A percentile compares a stretch with the other conserved stretches of the same genome.
Conservation (phyloP, 1,140 invertebrate genomes). For the Drosophila nigromelanica region DNA sequence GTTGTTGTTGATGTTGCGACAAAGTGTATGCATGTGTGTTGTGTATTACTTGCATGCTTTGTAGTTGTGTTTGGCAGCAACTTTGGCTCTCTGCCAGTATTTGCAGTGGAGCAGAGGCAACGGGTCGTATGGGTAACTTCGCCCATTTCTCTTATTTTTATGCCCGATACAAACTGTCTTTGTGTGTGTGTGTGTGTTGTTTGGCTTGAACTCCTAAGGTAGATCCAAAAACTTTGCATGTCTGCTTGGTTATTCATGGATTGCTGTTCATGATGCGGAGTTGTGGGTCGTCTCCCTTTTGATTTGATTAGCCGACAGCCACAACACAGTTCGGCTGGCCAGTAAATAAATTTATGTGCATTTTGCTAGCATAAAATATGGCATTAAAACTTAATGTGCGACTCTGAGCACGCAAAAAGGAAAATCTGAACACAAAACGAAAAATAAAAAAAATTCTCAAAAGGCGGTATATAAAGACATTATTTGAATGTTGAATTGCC, state of each 20-base stretch:
- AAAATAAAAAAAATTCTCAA: background rate
- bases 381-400: conserved; percentile 80
- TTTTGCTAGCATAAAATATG: conserved; percentile 77
- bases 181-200: conserved; percentile 29
- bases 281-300: conserved; percentile 56
- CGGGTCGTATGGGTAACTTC: conserved; percentile 59
- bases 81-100: conserved; percentile 53
- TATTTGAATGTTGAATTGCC: conserved; percentile 46
- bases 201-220: conserved; percentile 32
- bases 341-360: conserved; percentile 75
- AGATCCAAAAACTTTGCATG: conserved; percentile 62
- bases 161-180: conserved; percentile 34
- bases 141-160: conserved; percentile 39
- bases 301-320: conserved; percentile 70
- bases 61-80: conserved; percentile 35
- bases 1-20: conserved; percentile 28
- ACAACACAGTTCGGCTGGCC: conserved; percentile 28
- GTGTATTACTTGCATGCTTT: conserved; percentile 19
- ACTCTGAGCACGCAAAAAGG: conserved; percentile 56
- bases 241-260: conserved; percentile 68
- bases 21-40: conserved; percentile 8
- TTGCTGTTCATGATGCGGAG: conserved; percentile 19
- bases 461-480: conserved; percentile 56
- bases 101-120: conserved; percentile 23
- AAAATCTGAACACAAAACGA: conserved; percentile 3